phyloP scores from a whole-genome alignment of 2,888 invertebrate genomes.

The Vesta saturnalis region DNA sequence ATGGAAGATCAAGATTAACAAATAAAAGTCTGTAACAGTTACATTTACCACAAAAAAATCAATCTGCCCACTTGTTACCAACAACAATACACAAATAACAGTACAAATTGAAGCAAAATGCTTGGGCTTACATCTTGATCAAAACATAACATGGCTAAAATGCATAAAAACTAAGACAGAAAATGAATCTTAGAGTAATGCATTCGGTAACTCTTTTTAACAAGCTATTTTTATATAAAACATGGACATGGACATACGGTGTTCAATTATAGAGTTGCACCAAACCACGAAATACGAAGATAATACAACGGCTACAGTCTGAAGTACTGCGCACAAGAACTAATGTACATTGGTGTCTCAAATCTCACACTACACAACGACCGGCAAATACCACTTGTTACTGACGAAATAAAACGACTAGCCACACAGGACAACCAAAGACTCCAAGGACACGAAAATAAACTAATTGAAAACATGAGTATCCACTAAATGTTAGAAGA shows the following conservation, averaged over 20 bases:
- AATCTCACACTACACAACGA: background rate
- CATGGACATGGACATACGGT: background rate
- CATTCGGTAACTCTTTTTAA: background rate
- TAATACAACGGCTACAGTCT: conserved; percentile 1
- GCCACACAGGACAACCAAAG: conserved; percentile 8
- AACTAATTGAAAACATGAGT: background rate
- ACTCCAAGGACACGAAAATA: conserved; percentile 6
- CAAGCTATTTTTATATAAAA: conserved; percentile 10
- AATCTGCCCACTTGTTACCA: conserved; percentile 11
- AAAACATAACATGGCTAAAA: conserved; percentile 17
- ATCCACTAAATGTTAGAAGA: background rate
- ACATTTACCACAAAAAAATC: conserved; percentile 13
- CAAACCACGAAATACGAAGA: too few species aligned
- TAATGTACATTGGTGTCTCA: conserved; percentile 14
- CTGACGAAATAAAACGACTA: conserved; percentile 10
- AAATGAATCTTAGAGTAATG: conserved; percentile 9
- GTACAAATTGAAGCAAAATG: conserved; percentile 16
- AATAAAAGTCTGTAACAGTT: conserved; percentile 1
- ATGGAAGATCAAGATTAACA: conserved; percentile 17
- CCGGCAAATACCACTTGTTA: background rate
- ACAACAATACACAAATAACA: conserved; percentile 14
- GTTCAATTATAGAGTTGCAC: background rate
- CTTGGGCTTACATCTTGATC: conserved; percentile 15
- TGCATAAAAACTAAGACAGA: conserved; percentile 15
- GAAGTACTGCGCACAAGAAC: too few species aligned